These are phyloP conservation scores for Ptychoptera contaminata DNA, from an alignment of 2,888 invertebrate species.

Conservation along the genomic window DNA sequence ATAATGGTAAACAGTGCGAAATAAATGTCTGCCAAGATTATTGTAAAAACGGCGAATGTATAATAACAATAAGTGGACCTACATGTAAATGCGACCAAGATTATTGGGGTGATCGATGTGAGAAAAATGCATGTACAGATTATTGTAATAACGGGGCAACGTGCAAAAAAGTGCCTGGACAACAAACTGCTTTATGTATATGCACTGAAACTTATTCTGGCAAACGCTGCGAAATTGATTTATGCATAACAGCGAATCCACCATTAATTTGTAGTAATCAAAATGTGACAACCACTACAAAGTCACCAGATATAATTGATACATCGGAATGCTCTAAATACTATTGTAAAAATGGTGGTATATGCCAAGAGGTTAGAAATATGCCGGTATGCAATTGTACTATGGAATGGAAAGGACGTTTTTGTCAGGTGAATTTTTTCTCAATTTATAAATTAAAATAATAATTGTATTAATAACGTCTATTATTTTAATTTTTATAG, in stretches of 20 bases:
- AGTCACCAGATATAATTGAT: constrained; percentile 7
- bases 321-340: constrained; percentile 26
- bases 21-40: constrained; percentile 38
- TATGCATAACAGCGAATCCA: constrained; percentile 30
- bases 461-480: background rate
- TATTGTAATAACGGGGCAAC: constrained; percentile 38
- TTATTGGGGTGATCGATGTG: constrained; percentile 34
- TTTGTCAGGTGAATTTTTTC: constrained; percentile 33
- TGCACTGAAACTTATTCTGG: constrained; percentile 33
- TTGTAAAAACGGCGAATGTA: constrained; percentile 37
- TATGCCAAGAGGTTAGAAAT: constrained; percentile 33
- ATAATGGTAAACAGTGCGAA: constrained; percentile 42
- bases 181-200: constrained; percentile 24
- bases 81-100: constrained; percentile 24
- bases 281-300: background rate
- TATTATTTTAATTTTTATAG: constrained; percentile 13
- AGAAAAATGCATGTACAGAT: constrained; percentile 33
- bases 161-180: constrained; percentile 6
- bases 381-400: constrained; percentile 38
- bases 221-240: constrained; percentile 35
- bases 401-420: constrained; percentile 36
- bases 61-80: constrained; percentile 23
- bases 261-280: constrained; percentile 19
- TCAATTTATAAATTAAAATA: background rate
- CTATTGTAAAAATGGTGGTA: constrained; percentile 38